These are phyloP conservation scores for Lepidurus apus DNA, from an alignment of 1,140 invertebrate genomes.

Conservation along the genomic window DNA sequence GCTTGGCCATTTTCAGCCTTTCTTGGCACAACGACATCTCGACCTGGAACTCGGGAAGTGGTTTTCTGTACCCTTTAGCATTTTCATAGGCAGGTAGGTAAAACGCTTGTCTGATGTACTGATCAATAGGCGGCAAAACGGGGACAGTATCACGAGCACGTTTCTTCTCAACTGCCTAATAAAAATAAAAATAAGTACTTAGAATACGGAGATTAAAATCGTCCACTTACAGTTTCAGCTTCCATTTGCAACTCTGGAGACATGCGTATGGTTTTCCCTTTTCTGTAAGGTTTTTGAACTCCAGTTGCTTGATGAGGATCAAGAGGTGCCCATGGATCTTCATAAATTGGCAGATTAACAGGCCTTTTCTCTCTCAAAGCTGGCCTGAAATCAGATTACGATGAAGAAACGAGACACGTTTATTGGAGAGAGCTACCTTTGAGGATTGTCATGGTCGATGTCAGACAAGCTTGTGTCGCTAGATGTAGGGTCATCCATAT, in stretches of 20 bases:
- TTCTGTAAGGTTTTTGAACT: slow-evolving; percentile 27
- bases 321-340: slow-evolving; percentile 24
- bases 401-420: background rate
- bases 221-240: slow-evolving; percentile 21
- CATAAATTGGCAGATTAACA: slow-evolving; percentile 6
- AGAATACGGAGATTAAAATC: slow-evolving; percentile 17
- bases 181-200: background rate
- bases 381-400: background rate
- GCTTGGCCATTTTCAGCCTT: background rate
- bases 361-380: slow-evolving; percentile 11
- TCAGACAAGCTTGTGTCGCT: background rate
- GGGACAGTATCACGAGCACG: background rate
- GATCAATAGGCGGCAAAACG: background rate
- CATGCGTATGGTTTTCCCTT: slow-evolving; percentile 1
- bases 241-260: background rate
- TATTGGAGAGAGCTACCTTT: background rate
- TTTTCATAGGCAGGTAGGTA: background rate
- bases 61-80: background rate
- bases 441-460: background rate
- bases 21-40: background rate
- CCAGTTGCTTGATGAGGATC: slow-evolving; percentile 17
- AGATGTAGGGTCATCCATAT: no score
- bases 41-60: background rate
- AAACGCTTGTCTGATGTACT: background rate
- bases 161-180: background rate